phyloP scores from a whole-genome alignment of 2,113 vertebrate genomes.

The Ardeotis arabs region DNA sequence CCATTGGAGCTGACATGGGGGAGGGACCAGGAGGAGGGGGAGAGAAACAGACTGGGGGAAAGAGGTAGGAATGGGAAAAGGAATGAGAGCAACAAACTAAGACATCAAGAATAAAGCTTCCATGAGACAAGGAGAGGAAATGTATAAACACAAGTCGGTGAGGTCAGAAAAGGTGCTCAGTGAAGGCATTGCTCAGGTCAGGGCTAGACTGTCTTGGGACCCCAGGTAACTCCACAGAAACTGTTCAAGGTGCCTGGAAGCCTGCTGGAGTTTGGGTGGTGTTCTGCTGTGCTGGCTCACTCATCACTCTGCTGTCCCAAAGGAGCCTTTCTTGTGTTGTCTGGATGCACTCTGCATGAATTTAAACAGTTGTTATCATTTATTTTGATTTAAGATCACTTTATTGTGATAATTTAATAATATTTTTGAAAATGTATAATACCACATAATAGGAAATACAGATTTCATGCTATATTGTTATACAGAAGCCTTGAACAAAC shows the following conservation, averaged over 20 bases:
- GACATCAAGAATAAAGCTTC: not conserved
- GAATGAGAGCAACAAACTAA: not conserved
- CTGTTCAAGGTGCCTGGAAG: not conserved
- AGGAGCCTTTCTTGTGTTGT: not conserved
- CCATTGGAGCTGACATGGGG: rapidly evolving
- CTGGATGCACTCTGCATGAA: not conserved
- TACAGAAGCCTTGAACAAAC: not conserved
- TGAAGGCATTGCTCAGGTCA: not conserved
- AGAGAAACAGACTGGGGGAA: not conserved
- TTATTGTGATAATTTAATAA: not conserved
- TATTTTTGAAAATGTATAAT: not conserved
- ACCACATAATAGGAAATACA: not conserved
- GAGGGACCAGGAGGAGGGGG: not conserved
- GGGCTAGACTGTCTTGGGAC: not conserved
- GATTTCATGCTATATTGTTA: not conserved
- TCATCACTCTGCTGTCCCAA: not conserved
- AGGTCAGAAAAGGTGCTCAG: not conserved
- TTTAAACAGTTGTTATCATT: not conserved
- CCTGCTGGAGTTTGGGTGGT: not conserved
- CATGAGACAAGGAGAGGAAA: not conserved
- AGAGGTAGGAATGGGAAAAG: not conserved
- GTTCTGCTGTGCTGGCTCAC: not conserved
- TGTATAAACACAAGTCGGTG: not conserved
- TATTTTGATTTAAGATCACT: not conserved
- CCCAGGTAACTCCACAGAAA: not conserved